Base-by-base conservation (phyloP, 1,140 invertebrate genomes). In the Cotesia typhae region DNA sequence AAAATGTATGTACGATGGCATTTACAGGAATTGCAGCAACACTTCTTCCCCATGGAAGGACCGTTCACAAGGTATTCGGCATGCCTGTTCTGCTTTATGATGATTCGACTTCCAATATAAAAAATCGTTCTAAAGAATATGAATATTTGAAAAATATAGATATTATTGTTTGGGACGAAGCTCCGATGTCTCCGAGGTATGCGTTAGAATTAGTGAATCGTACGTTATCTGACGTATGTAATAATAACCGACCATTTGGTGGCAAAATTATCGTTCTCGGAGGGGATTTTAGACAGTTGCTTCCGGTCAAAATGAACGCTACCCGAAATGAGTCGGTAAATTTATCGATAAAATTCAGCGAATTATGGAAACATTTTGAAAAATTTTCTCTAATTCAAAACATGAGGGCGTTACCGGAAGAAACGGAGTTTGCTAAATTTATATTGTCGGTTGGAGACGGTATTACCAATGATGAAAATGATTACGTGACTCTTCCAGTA, bases 111-210 rank as follows among this genome's bases (percentile, higher is more conserved):
- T 37, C 60, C 5, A 63, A 41, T 63, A n/a, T 63, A 10, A 63
- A 63, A 38, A 36, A 10, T n/a, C n/a, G n/a, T 37, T 37, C 60
- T 3, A 63, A 38, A 28, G 14, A 63, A 63, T n/a, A 7, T 38
- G 35, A 38, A n/a, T 38, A 63, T 37, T 14, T 63, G 3, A 37
- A 41, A 37, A 63, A 63, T 63, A 63, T 63, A n/a, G 60, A 63
- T 63, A 36, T 63, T 10, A n/a, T 63, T 28, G 38, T 63, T 28
- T 37, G 36, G 60, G 35, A 63, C 10, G 28, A 57, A 14, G 53
- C 53, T 12, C 53, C 53, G 5, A 20, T 57, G 20, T 9, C 53
- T 6, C 53, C 12, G 6, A 7, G 53, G 20, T n/a, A 57, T 57
- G 12, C 9, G 0, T 57, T 57, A 57, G 53, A 57, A 57, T 47